Evolutionary conservation across 2,888 invertebrate genomes (phyloP).

Genomic region (Cerastoderma edule): DNA sequence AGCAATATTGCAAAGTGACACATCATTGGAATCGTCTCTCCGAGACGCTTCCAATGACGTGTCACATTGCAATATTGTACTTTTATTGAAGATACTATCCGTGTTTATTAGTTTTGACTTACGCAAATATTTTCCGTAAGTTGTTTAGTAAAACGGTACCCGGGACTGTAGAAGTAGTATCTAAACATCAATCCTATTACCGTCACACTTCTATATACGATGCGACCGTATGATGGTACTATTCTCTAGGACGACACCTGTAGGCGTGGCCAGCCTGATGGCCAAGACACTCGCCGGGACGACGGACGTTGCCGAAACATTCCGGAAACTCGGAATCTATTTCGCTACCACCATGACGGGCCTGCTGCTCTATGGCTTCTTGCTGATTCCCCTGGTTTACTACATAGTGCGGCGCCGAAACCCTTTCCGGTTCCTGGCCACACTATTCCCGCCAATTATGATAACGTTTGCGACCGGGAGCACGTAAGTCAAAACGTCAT

Average conservation of each 20-base stretch:
- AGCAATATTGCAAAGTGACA: no score
- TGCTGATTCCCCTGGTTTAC: conserved; percentile 56
- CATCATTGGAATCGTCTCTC: no score
- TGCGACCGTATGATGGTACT: no score
- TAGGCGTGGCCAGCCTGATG: conserved; percentile 72
- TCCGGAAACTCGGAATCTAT: conserved; percentile 67
- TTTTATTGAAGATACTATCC: no score
- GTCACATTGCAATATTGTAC: no score
- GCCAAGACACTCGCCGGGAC: conserved; percentile 66
- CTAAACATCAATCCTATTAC: no score
- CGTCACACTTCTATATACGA: no score
- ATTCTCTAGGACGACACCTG: conserved; percentile 73
- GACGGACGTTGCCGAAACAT: conserved; percentile 56
- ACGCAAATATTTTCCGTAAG: no score
- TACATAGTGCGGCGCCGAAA: conserved; percentile 56
- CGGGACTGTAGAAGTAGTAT: no score
- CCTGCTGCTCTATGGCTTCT: conserved; percentile 55
- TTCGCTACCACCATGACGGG: conserved; percentile 62
- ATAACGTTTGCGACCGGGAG: conserved; percentile 72
- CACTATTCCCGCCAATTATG: conserved; percentile 68
- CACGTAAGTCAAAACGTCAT: conserved; percentile 75
- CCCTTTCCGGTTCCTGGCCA: conserved; percentile 63
- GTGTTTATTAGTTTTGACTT: no score
- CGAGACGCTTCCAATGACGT: no score
- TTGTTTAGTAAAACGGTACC: no score